Evolutionary conservation across 2,797 vertebrate genomes (phyloP), one percentile per base, ranked within the genome.

Genomic region (Pseudomugil tenellus): DNA sequence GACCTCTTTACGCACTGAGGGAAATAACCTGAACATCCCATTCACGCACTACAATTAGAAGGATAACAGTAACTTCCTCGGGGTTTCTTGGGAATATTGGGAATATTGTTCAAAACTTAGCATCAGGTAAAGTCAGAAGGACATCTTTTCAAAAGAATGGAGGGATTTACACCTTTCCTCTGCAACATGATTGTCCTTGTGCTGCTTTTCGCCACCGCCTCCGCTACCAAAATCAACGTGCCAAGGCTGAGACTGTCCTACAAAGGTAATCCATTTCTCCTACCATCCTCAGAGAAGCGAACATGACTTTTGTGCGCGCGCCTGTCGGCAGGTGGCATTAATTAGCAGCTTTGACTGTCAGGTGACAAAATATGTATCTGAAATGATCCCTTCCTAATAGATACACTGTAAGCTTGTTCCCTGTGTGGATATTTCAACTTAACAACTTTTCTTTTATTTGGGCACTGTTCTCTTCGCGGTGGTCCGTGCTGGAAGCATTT

Each of bases 241-340:
- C 94, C 94, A 3, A 88, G 94, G 0, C 89, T 95, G 82, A 94
- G 93, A 58, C 91, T 94, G 55, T 87, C 92, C n/a, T 86, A 92
- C 63, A 93, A 94, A 93, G 94, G 94, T 95, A 84, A 80, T 48
- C 0, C 9, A 60, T 19, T 19, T 1, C 59, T 55, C 53, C 49
- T 6, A 67, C 52, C 58, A 35, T 65, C 55, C 28, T 32, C 23
- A 58, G 3, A 37, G 26, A 55, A 19, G 51, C 62, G 35, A 28
- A 7, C 19, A 16, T 43, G 34, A 12, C 11, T 23, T 11, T 26
- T 14, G 3, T 26, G 25, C 25, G 46, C 52, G 58, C 63, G 11
- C 32, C 13, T 56, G 31, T 41, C 17, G n/a, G 55, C 79, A 86
- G 75, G 81, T 84, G 83, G 31, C 35, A 63, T 21, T 41, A 12